Conservation (phyloP, 2,888 invertebrate species). For the Sialis lutaria region DNA sequence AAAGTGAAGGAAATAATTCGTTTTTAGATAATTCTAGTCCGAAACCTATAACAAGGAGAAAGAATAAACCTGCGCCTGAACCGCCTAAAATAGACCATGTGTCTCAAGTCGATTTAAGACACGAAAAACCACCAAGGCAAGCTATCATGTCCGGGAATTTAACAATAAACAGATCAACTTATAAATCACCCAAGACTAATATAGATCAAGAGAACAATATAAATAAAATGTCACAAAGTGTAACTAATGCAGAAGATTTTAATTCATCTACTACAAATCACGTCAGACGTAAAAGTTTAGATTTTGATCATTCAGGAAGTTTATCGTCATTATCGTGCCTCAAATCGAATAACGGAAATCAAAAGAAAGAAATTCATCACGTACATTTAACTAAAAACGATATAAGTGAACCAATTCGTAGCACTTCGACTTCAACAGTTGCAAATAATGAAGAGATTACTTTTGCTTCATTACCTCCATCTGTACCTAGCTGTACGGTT, state of each 20-base stretch:
- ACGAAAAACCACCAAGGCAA: conserved; percentile 44
- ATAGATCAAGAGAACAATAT: conserved; percentile 28
- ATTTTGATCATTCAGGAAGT: conserved; percentile 32
- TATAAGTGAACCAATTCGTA: conserved; percentile 2
- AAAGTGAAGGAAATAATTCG: conserved; percentile 38
- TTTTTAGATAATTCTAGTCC: conserved; percentile 54
- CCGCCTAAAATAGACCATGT: conserved; percentile 29
- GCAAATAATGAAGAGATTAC: conserved; percentile 1
- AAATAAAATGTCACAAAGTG: conserved; percentile 10
- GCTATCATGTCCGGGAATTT: conserved; percentile 34
- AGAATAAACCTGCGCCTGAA: conserved; percentile 60
- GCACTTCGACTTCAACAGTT: neutral
- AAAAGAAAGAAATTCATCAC: neutral
- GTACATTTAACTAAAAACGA: conserved; percentile 2
- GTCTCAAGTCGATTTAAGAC: conserved; percentile 18
- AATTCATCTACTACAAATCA: conserved; percentile 16
- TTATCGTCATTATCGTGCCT: conserved; percentile 17
- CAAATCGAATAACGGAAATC: conserved; percentile 7
- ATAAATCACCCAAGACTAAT: conserved; percentile 23
- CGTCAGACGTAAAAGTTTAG: conserved; percentile 33
- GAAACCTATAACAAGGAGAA: conserved; percentile 34
- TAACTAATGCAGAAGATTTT: neutral
- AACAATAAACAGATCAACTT: conserved; percentile 41
- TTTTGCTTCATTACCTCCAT: conserved; percentile 8
- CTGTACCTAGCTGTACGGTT: conserved; percentile 17